Percentiles rank a stretch among this genome's conserved stretches.
These are phyloP conservation scores for Plagiodera versicolora DNA, from an alignment of 2,888 invertebrate species.

Conservation along the genomic window DNA sequence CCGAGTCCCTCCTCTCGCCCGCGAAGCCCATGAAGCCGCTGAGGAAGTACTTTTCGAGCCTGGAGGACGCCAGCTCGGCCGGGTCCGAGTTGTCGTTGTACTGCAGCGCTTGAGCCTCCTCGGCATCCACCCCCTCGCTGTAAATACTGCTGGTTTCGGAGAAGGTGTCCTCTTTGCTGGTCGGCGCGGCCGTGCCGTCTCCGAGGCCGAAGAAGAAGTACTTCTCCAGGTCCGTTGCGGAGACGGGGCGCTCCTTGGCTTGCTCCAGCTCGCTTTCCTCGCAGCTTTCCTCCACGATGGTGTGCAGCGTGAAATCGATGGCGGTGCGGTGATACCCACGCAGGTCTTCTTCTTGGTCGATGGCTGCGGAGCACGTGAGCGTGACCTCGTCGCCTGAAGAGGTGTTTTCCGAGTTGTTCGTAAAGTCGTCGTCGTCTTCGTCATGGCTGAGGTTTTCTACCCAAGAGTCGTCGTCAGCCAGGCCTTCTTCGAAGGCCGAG, in stretches of 20 bases:
- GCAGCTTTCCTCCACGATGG: conserved; percentile 92
- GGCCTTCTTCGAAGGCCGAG: conserved; percentile 79
- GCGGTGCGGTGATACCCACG: conserved; percentile 80
- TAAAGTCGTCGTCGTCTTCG: conserved; percentile 56
- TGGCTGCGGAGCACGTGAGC: conserved; percentile 57
- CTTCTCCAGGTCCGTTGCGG: conserved; percentile 84
- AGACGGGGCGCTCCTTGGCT: conserved; percentile 68
- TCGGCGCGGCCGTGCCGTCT: conserved; percentile 53
- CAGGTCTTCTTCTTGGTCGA: conserved; percentile 78
- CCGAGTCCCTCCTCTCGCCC: conserved; percentile 77
- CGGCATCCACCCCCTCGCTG: conserved; percentile 79
- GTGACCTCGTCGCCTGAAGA: conserved; percentile 71
- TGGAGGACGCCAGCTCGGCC: conserved; percentile 79
- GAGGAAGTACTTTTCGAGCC: conserved; percentile 87
- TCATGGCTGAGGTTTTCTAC: conserved; percentile 85
- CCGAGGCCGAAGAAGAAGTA: conserved; percentile 88
- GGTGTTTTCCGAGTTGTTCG: conserved; percentile 63
- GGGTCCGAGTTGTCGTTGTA: too few species aligned
- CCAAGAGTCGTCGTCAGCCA: conserved; percentile 91
- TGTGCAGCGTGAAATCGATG: conserved; percentile 88
- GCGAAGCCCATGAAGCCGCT: conserved; percentile 84
- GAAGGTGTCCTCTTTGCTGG: conserved; percentile 63
- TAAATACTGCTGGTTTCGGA: conserved; percentile 86
- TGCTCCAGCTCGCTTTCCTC: conserved; percentile 88
- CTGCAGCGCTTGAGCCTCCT: conserved; percentile 53